A percentile compares a stretch with the other conserved stretches of the same genome.
These are phyloP conservation scores for Prunella himalayana DNA, from an alignment of 2,113 vertebrate species.

Conservation along the genomic window DNA sequence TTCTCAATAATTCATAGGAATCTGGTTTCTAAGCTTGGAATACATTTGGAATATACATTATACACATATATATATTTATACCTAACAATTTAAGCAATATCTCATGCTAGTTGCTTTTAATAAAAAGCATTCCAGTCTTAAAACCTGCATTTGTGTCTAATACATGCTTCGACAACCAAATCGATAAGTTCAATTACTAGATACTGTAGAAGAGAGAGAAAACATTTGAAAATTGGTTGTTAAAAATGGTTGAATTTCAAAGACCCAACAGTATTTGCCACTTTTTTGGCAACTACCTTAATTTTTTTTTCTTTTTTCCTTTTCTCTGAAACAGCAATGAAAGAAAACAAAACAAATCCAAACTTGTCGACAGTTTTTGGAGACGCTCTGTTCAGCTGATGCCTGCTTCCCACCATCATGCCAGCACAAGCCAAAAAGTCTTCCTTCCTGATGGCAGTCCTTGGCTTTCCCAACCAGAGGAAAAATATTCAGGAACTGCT, in stretches of 20 bases:
- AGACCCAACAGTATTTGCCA: conserved; percentile 73
- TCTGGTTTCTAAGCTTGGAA: conserved; percentile 76
- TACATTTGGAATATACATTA: conserved; percentile 82
- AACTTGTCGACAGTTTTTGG: conserved; percentile 46
- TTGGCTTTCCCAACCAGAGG: conserved; percentile 51
- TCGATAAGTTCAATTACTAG: conserved; percentile 50
- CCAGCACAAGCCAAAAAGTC: conserved; percentile 60
- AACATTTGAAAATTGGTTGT: conserved; percentile 56
- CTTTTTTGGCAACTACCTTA: conserved; percentile 72
- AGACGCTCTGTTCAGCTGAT: conserved; percentile 57
- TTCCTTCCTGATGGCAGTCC: conserved; percentile 53
- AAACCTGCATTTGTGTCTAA: conserved; percentile 69
- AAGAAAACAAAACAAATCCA: conserved; percentile 55
- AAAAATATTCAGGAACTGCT: conserved; percentile 50
- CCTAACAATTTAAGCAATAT: conserved; percentile 76
- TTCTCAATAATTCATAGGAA: conserved; percentile 77
- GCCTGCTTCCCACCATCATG: conserved; percentile 59
- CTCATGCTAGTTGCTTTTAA: conserved; percentile 81
- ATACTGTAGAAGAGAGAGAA: conserved; percentile 61
- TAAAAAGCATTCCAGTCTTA: conserved; percentile 76
- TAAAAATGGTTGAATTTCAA: conserved; percentile 67
- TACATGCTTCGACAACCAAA: conserved; percentile 73
- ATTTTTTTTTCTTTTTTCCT: neutral
- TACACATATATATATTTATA: conserved; percentile 77
- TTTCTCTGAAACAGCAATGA: conserved; percentile 46